Evolutionary conservation across 1,140 invertebrate genomes (phyloP), one percentile per base, ranked within the genome.

Genomic region (Steinernema khuongi): DNA sequence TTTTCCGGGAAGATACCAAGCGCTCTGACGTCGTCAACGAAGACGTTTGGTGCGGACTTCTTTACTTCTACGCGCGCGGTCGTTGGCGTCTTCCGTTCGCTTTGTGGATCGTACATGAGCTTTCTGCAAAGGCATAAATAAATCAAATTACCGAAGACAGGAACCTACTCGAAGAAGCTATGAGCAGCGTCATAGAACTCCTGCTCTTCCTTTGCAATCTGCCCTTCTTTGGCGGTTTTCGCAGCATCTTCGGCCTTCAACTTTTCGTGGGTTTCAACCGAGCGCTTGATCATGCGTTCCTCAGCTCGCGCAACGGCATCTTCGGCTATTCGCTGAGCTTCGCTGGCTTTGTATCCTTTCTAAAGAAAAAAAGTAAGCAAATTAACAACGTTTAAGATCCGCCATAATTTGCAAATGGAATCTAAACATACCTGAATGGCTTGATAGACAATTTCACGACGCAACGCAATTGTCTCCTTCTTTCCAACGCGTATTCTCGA

Each of bases 391-490:
- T 67, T 67, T 1, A 18, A 28, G 1, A 70, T 2, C n/a, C 1
- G n/a, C 44, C 14, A 67, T 31, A 26, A 1, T 7, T 28, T 26
- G 29, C n/a, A n/a, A n/a, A n/a, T n/a, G n/a, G n/a, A n/a, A n/a
- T 26, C 7, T 19, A 74, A 18, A 29, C 17, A 28, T 32, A 77
- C 74, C 28, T 79, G 78, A 30, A 72, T 32, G 33, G 78, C 75
- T 44, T 79, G 72, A 70, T 77, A 76, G 43, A 78, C 74, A 28
- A 79, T 77, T 41, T 79, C 78, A 60, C 71, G 41, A 31, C 71
- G 18, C n/a, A 72, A 31, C 28, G 71, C 71, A 1, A 72, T 44
- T 17, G 43, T 44, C 17, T 66, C 66, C 66, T 72, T 44, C 28
- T 67, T 72, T 50, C 43, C 31, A 31, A 66, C 26, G 26, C 71